A percentile compares a stretch with the other conserved stretches of the same genome.
Evolutionary conservation across 2,797 vertebrate species (phyloP).

Genomic region (Leucoraja ocellata): DNA sequence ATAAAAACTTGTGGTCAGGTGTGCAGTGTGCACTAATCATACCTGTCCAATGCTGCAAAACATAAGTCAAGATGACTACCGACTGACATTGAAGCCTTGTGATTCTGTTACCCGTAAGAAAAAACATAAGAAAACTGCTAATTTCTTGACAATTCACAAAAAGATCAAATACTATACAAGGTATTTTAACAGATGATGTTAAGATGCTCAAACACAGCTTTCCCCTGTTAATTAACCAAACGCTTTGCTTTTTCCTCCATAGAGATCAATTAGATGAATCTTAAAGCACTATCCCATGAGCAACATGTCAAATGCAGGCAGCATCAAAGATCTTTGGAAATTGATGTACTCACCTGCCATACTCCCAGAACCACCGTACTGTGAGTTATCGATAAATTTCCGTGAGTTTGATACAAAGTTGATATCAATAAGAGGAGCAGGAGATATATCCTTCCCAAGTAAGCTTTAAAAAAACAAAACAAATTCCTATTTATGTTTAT

Average conservation of each 20-base stretch:
- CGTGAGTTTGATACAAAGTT: slow-evolving; percentile 77
- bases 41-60: too few species aligned
- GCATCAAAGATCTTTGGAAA: background rate
- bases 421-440: slow-evolving; percentile 70
- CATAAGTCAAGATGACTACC: too few species aligned
- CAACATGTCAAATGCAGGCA: background rate
- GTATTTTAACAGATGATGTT: background rate
- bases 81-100: background rate
- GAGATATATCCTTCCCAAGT: slow-evolving; percentile 69
- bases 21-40: too few species aligned
- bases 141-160: background rate
- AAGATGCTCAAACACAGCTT: background rate
- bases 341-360: slow-evolving; percentile 62
- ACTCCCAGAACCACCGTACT: slow-evolving; percentile 73
- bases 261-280: background rate
- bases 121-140: background rate
- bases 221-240: background rate
- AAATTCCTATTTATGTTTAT: background rate
- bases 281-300: background rate
- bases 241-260: background rate
- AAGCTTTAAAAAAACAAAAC: slow-evolving; percentile 54
- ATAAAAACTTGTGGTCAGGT: too few species aligned
- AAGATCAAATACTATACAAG: background rate
- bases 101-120: background rate
- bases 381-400: slow-evolving; percentile 78